Base-by-base conservation (phyloP, 23 tunicate genomes). In the Ciona savignyi region DNA sequence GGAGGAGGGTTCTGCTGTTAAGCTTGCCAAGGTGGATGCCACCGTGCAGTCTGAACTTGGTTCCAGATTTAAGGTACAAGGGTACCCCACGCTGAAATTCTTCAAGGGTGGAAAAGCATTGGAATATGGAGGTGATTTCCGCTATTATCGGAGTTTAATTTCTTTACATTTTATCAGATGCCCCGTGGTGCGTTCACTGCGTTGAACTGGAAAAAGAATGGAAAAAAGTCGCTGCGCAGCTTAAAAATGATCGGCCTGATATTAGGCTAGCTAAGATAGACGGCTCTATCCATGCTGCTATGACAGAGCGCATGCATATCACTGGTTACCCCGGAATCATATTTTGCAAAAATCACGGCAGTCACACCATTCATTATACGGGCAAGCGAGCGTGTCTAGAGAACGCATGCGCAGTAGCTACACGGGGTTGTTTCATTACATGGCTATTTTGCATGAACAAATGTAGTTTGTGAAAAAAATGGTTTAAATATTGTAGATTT, bases 61-160 rank as follows among this genome's bases (percentile, higher is more conserved):
- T 23, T 60, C 68, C 33, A 79, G 83, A 71, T 95, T 32, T 62
- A 70, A 75, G 33, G 99, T 95, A 15, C 76, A 85, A 29, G 99
- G 99, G 6, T 95, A 95, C 63, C 99, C 99, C 1, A 95, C 99
- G 3, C 68, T 95, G 27, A 95, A 95, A 75, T 95, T 87, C 66
- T 88, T 95, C 70, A 83, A 79, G 49, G 63, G 72, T 35, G 99
- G 96, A 30, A 65, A 75, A 30, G 73, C 85, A 21, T 30, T 61
- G 33, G 99, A 95, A 66, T 95, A 83, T 64, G 34, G 62, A 74
- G 99, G 99, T 87, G 65, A 60, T 63, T 79, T 21, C 29, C 25
- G 20, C 23, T 56, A 42, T 60, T 20, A 11, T 62, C 25, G 24
- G 20, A 63, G 33, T 4, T 11, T 49, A 49, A 49, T 49, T 49